A percentile compares a stretch with the other conserved stretches of the same genome.
Conservation (phyloP, 2,113 vertebrate genomes). For the Casuarius casuarius region DNA sequence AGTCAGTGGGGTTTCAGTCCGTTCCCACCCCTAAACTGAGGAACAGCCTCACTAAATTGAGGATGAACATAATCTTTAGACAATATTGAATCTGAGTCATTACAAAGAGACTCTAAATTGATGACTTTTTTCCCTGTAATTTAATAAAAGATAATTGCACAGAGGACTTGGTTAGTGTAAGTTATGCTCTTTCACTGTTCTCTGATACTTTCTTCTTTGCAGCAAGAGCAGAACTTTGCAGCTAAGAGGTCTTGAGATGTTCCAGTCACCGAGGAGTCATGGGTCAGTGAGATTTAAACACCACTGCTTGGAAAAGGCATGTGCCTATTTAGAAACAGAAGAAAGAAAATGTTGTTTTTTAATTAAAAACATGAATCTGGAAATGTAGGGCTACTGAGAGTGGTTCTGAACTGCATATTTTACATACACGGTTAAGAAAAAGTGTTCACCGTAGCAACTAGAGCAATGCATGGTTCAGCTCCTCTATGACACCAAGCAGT, state of each 20-base stretch:
- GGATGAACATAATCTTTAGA: background rate
- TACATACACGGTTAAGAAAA: background rate
- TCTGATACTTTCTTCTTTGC: background rate
- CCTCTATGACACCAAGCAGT: background rate
- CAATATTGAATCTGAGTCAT: background rate
- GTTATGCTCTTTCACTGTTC: background rate
- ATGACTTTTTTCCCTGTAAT: background rate
- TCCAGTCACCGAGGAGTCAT: background rate
- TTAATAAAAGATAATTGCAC: background rate
- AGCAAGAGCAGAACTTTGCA: background rate
- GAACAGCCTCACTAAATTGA: background rate
- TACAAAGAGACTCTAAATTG: background rate
- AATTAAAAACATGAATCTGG: conserved; percentile 8
- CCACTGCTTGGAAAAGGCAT: background rate
- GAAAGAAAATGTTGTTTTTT: background rate
- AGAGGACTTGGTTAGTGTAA: background rate
- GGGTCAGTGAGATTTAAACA: background rate
- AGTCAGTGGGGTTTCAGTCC: fast-evolving
- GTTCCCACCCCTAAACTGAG: background rate
- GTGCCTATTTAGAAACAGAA: background rate
- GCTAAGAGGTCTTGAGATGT: background rate
- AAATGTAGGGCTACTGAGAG: background rate
- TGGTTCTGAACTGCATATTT: background rate
- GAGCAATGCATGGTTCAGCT: conserved; percentile 1
- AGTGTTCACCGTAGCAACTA: background rate